A percentile compares a stretch with the other conserved stretches of the same genome.
These are phyloP conservation scores for Fringilla coelebs DNA, from an alignment of 2,797 vertebrate genomes.

Conservation along the genomic window DNA sequence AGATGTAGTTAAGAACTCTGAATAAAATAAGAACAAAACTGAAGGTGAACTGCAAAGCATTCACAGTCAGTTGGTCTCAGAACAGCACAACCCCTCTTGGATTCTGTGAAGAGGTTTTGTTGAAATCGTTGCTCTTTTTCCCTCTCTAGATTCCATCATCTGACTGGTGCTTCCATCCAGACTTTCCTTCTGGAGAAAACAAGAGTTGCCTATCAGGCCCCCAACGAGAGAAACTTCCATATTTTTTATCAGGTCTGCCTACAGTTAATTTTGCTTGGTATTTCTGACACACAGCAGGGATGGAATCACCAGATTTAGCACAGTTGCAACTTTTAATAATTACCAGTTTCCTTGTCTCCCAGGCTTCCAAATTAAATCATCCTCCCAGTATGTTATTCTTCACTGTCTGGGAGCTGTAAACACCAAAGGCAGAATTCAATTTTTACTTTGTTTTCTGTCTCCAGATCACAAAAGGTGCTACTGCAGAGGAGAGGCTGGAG, in stretches of 20 bases:
- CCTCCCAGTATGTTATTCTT: not conserved
- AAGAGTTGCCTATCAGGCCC: conserved; percentile 86
- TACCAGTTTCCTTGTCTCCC: not conserved
- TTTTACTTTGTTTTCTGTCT: not conserved
- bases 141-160: conserved; percentile 81
- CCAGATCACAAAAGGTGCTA: conserved; percentile 92
- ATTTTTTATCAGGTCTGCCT: conserved; percentile 93
- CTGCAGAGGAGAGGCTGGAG: conserved; percentile 82
- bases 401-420: not conserved
- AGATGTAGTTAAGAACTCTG: not conserved
- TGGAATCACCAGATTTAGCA: not conserved
- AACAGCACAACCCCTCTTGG: not conserved
- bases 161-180: conserved; percentile 91
- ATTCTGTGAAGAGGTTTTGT: not conserved
- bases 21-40: not conserved
- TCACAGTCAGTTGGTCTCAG: not conserved
- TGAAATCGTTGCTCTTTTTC: not conserved
- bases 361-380: not conserved
- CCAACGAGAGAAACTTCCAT: conserved; percentile 93
- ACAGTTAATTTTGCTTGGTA: not conserved
- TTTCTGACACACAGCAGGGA: not conserved
- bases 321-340: not conserved
- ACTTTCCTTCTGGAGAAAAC: conserved; percentile 97
- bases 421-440: not conserved
- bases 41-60: not conserved